Conservation (phyloP, 1,140 invertebrate species). For the Belonocnema kinseyi region DNA sequence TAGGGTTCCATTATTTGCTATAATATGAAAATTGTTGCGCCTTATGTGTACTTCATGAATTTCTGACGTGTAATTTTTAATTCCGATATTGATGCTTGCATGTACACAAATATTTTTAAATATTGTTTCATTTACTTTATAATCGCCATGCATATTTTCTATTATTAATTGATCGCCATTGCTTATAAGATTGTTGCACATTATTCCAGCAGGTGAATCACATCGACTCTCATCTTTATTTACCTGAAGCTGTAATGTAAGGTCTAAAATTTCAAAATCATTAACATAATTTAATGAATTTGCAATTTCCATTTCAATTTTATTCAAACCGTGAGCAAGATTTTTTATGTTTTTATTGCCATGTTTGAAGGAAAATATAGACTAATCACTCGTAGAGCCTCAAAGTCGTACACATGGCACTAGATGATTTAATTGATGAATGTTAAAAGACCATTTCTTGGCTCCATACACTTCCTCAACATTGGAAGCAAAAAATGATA, state of each 20-base stretch:
- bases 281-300: conserved; percentile 38
- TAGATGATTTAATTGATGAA: conserved; percentile 29
- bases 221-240: not conserved
- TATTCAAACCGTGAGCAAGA: conserved; percentile 35
- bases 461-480: conserved; percentile 37
- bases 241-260: not conserved
- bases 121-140: too few species aligned
- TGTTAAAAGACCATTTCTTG: conserved; percentile 31
- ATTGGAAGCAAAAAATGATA: conserved; percentile 31
- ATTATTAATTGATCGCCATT: not conserved
- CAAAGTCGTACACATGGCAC: not conserved
- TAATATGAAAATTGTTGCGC: too few species aligned
- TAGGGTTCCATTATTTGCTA: too few species aligned
- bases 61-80: too few species aligned
- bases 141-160: too few species aligned
- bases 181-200: not conserved
- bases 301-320: conserved; percentile 33
- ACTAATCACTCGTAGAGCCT: conserved; percentile 35
- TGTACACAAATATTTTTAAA: too few species aligned
- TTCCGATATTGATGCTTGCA: too few species aligned
- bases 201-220: not conserved
- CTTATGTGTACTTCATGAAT: too few species aligned
- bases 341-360: conserved; percentile 32
- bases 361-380: conserved; percentile 42
- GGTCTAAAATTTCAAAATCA: conserved; percentile 27